Percentiles rank a stretch among this genome's conserved stretches.
These are phyloP conservation scores for Alcis repandata DNA, from an alignment of 2,888 invertebrate genomes.

Conservation along the genomic window DNA sequence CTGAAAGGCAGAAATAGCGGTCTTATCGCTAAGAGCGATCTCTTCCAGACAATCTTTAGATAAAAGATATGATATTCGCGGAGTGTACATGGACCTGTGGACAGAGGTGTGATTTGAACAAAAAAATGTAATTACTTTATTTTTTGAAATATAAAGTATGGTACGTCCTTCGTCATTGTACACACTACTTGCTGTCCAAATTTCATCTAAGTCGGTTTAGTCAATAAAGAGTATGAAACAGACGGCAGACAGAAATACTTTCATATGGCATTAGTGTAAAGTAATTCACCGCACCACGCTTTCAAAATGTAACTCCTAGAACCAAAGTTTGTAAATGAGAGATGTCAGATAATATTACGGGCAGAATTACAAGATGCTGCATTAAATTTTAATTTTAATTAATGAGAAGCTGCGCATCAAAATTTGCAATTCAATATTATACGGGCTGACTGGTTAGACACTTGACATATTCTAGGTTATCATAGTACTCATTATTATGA, in stretches of 20 bases:
- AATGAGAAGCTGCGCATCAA: constrained; percentile 3
- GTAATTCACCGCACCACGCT: background rate
- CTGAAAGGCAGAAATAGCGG: no score
- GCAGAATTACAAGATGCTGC: background rate
- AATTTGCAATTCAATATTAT: constrained; percentile 5
- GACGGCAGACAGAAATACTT: background rate
- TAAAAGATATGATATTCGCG: no score
- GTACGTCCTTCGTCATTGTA: background rate
- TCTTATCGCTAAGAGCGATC: no score
- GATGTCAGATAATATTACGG: constrained; percentile 1
- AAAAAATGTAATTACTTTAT: no score
- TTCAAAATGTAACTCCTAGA: background rate
- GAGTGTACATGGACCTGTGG: no score
- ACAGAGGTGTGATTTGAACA: no score
- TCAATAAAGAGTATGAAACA: background rate
- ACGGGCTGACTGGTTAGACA: no score
- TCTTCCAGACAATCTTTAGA: no score
- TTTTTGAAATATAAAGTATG: background rate
- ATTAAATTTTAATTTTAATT: constrained; percentile 2
- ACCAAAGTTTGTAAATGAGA: background rate
- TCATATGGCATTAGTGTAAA: background rate
- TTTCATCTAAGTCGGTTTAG: background rate
- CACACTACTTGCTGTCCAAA: background rate
- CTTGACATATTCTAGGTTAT: no score
- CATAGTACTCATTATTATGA: no score